Conservation (phyloP, 2,797 vertebrate species). For the Naso thynnoides region DNA sequence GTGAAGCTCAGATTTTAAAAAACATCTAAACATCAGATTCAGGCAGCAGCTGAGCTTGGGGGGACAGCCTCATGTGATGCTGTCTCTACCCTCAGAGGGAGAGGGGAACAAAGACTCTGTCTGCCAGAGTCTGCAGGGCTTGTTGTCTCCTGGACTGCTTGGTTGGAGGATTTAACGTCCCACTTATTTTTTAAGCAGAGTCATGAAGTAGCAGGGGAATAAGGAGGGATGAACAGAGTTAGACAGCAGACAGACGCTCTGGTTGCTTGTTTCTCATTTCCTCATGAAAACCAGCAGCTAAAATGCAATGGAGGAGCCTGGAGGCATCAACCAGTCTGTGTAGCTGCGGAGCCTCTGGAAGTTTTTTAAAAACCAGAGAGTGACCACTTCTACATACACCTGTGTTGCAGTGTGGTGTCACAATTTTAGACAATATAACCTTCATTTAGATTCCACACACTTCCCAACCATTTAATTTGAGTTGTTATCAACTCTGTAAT, state of each 20-base stretch:
- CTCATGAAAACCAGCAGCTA: conserved; percentile 10
- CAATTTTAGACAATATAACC: not conserved
- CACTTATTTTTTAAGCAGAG: conserved; percentile 1
- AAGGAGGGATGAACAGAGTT: not conserved
- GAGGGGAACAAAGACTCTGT: conserved; percentile 3
- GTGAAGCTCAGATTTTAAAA: not conserved
- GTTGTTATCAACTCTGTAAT: conserved; percentile 19
- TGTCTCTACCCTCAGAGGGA: conserved; percentile 1
- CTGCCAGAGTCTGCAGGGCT: conserved; percentile 16
- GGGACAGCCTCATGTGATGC: not conserved
- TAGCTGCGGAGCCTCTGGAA: conserved; percentile 19
- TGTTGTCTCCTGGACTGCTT: conserved; percentile 7
- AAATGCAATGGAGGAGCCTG: conserved; percentile 19
- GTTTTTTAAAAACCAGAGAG: not conserved
- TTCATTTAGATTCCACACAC: not conserved
- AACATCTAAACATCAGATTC: conserved; percentile 4
- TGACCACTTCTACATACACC: not conserved
- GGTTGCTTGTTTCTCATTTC: conserved; percentile 18
- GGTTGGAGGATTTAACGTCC: conserved; percentile 13
- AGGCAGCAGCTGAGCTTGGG: not conserved
- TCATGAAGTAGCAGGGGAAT: not conserved
- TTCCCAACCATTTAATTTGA: not conserved
- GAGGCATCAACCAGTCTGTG: conserved; percentile 6
- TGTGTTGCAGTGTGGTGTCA: not conserved
- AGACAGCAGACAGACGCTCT: conserved; percentile 12